Evolutionary conservation across 2,113 vertebrate species (phyloP).

Genomic region (Bufo gargarizans): DNA sequence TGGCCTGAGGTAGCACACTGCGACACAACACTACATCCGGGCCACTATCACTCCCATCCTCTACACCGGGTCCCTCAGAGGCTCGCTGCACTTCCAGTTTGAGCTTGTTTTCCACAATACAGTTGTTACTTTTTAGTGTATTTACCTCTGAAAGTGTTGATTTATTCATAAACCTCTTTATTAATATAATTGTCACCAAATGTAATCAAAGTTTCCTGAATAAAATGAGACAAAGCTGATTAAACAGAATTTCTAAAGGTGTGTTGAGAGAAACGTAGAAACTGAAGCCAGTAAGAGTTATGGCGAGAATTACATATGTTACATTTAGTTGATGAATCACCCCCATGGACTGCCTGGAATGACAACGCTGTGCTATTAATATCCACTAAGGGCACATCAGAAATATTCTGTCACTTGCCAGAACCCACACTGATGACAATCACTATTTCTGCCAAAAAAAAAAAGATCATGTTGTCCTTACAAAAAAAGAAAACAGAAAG

Average conservation of each 20-base stretch:
- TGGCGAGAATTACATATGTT: constrained; percentile 33
- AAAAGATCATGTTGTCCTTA: background rate
- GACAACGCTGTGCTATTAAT: constrained; percentile 41
- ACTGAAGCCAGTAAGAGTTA: constrained; percentile 20
- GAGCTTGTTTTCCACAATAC: background rate
- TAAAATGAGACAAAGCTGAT: background rate
- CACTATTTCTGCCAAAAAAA: constrained; percentile 39
- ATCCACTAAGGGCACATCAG: constrained; percentile 25
- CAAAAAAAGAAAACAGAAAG: background rate
- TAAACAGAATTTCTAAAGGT: background rate
- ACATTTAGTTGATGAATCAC: constrained; percentile 44
- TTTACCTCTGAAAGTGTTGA: background rate
- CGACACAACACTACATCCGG: no score
- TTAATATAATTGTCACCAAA: background rate
- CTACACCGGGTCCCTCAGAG: no score
- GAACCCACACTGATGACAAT: constrained; percentile 39
- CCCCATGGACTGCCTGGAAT: constrained; percentile 44
- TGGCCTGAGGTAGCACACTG: no score
- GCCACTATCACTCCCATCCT: no score
- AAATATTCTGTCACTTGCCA: constrained; percentile 40
- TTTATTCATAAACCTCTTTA: background rate
- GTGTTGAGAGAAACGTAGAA: background rate
- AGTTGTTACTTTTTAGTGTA: background rate
- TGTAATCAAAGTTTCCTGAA: background rate
- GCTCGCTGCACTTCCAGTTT: background rate